Conservation (phyloP, 2,888 invertebrate genomes). For the Willowsia nigromaculata region DNA sequence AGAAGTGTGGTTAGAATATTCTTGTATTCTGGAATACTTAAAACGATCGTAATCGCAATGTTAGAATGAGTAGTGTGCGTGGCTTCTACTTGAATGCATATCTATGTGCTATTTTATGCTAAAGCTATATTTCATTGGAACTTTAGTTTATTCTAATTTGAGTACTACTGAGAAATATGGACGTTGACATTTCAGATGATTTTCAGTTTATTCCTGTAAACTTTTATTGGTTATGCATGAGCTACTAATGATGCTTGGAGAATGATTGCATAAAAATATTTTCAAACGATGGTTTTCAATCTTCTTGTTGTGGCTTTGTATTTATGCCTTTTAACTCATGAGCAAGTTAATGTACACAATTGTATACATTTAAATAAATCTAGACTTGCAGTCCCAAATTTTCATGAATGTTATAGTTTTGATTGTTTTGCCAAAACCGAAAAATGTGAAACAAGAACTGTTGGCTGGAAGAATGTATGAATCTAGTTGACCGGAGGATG, state of each 20-base stretch:
- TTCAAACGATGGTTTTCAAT: neutral
- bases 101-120: no score
- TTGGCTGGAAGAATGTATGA: conserved; percentile 16
- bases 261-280: neutral
- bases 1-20: neutral
- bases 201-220: neutral
- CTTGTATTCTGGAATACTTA: neutral
- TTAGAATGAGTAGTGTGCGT: neutral
- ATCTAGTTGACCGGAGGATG: conserved; percentile 37
- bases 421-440: conserved; percentile 13
- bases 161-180: neutral
- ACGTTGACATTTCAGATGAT: conserved; percentile 22
- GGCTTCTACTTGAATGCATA: neutral
- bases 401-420: neutral
- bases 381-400: no score
- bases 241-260: neutral
- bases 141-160: neutral
- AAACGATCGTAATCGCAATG: neutral
- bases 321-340: no score
- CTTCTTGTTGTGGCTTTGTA: no score
- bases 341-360: no score
- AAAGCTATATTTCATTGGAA: neutral
- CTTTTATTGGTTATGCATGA: conserved; percentile 9
- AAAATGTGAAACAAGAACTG: conserved; percentile 6
- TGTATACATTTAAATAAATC: no score